These are phyloP conservation scores for Drosophila trichaetosa DNA, from an alignment of 2,888 invertebrate genomes.

Conservation along the genomic window DNA sequence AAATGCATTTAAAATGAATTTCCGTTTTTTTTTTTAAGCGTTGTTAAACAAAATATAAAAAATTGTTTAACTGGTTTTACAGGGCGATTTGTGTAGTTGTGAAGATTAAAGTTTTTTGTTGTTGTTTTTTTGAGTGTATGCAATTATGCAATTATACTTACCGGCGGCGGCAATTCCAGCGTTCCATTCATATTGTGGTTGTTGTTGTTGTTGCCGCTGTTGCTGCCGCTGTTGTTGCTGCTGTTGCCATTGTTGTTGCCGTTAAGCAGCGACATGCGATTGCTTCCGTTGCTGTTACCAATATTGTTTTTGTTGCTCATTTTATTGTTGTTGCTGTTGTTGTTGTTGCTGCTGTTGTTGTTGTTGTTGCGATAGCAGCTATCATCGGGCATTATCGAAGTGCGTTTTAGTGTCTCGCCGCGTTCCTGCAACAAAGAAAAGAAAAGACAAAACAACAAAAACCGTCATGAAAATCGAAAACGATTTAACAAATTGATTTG, in stretches of 20 bases:
- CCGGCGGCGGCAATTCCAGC: slow-evolving; percentile 79
- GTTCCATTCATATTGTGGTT: slow-evolving; percentile 43
- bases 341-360: neutral
- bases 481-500: neutral
- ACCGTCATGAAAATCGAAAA: slow-evolving; percentile 9
- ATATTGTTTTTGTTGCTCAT: slow-evolving; percentile 16
- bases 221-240: slow-evolving; percentile 5
- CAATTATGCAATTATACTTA: slow-evolving; percentile 59
- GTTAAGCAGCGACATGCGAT: slow-evolving; percentile 56
- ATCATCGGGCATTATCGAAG: slow-evolving; percentile 83
- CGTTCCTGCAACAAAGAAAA: slow-evolving; percentile 78
- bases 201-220: slow-evolving; percentile 13
- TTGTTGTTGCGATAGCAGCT: slow-evolving; percentile 78
- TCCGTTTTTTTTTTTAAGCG: neutral
- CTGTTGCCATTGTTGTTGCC: slow-evolving; percentile 43
- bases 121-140: slow-evolving; percentile 1
- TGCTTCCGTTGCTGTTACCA: slow-evolving; percentile 52
- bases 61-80: neutral
- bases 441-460: neutral
- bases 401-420: slow-evolving; percentile 82
- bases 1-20: neutral
- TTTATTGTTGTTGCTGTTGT: slow-evolving; percentile 36
- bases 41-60: neutral
- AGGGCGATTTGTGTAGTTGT: neutral
- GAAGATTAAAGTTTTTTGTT: neutral